Conservation (phyloP, 2,888 invertebrate species). For the Tryphoninae sp. region DNA sequence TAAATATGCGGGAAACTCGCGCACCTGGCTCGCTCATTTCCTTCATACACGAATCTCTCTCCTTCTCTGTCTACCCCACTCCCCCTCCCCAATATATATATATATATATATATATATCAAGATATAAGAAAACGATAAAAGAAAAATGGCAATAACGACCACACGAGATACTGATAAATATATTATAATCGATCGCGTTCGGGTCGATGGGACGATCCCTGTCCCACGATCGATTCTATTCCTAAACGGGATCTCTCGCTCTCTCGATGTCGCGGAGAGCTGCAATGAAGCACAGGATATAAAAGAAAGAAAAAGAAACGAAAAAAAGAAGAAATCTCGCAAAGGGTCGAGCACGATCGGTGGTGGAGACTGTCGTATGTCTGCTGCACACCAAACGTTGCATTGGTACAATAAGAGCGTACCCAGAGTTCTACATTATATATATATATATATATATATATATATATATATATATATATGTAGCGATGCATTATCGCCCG, state of each 20-base stretch:
- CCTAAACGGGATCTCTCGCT: slow-evolving; percentile 57
- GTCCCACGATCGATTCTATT: slow-evolving; percentile 61
- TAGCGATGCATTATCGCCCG: neutral
- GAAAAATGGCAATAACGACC: slow-evolving; percentile 38
- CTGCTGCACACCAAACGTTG: slow-evolving; percentile 48
- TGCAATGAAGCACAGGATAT: neutral
- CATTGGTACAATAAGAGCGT: slow-evolving; percentile 40
- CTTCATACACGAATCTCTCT: neutral
- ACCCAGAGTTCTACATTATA: neutral
- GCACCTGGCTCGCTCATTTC: slow-evolving; percentile 52
- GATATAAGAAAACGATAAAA: slow-evolving; percentile 25
- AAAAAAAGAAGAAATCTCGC: slow-evolving; percentile 41
- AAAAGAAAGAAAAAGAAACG: slow-evolving; percentile 18
- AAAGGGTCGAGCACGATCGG: slow-evolving; percentile 63
- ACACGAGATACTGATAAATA: slow-evolving; percentile 30
- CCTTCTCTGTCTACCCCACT: neutral
- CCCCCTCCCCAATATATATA: neutral
- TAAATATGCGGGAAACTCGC: slow-evolving; percentile 34
- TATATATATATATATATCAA: slow-evolving; percentile 15
- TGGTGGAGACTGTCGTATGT: slow-evolving; percentile 51
- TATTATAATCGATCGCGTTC: slow-evolving; percentile 56
- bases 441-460: neutral
- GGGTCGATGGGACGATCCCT: slow-evolving; percentile 36
- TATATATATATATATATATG: neutral
- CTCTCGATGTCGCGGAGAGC: neutral